Percentiles rank a stretch among this genome's conserved stretches.
Conservation (phyloP, 2,113 vertebrate species). For the Coryphaenoides rupestris region DNA sequence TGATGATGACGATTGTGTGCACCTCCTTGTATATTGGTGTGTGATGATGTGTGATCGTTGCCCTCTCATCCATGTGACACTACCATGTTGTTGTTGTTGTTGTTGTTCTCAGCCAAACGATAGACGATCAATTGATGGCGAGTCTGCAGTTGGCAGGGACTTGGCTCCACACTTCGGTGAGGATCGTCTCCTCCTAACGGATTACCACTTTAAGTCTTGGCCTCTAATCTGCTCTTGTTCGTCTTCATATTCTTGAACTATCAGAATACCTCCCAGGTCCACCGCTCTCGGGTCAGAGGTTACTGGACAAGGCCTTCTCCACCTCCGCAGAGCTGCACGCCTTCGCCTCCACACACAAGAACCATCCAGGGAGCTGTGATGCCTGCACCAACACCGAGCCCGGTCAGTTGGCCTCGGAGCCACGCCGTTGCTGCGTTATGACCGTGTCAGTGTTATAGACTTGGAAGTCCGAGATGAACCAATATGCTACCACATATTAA, state of each 20-base stretch:
- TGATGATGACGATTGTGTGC: no score
- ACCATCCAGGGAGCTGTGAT: slow-evolving; percentile 73
- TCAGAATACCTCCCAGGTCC: slow-evolving; percentile 41
- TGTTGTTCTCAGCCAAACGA: slow-evolving; percentile 31
- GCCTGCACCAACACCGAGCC: slow-evolving; percentile 85
- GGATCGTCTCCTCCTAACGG: slow-evolving; percentile 29
- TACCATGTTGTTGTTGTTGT: neutral
- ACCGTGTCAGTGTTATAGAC: no score
- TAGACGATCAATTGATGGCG: slow-evolving; percentile 8
- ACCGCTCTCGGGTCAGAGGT: slow-evolving; percentile 47
- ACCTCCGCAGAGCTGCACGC: slow-evolving; percentile 82
- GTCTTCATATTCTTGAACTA: no score
- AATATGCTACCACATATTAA: no score
- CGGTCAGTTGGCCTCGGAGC: slow-evolving; percentile 55
- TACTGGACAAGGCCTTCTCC: slow-evolving; percentile 42
- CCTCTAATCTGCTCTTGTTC: no score
- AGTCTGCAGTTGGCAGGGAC: slow-evolving; percentile 43
- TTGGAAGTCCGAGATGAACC: no score
- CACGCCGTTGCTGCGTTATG: no score
- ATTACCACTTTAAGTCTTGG: neutral
- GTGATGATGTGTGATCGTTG: neutral
- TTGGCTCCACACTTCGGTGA: slow-evolving; percentile 67
- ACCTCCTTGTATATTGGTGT: neutral
- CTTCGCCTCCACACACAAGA: slow-evolving; percentile 79
- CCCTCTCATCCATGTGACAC: neutral